Evolutionary conservation across 1,140 invertebrate genomes (phyloP).

Genomic region (Megalonaias nervosa): DNA sequence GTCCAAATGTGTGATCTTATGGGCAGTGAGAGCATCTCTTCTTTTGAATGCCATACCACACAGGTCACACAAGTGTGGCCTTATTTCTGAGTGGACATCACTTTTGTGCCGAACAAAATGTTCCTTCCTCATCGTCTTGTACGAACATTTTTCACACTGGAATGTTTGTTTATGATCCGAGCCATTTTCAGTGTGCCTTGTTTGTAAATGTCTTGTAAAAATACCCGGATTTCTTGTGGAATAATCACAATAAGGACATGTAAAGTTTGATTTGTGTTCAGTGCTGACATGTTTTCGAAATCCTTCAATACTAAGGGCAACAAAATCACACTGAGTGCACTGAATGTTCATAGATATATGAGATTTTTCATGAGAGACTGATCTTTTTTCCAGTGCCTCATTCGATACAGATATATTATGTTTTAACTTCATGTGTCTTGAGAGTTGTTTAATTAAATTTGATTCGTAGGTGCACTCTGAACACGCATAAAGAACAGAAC

Average conservation of each 20-base stretch:
- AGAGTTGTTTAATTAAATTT: slow-evolving; percentile 2
- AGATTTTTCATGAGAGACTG: too few relatives aligned
- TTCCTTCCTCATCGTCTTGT: slow-evolving; percentile 58
- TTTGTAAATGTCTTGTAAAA: too few relatives aligned
- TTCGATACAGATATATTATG: too few relatives aligned
- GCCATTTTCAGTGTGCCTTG: too few relatives aligned
- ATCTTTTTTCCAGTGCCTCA: too few relatives aligned
- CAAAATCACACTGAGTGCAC: too few relatives aligned
- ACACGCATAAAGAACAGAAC: slow-evolving; percentile 49
- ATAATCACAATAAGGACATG: too few relatives aligned
- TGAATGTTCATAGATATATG: too few relatives aligned
- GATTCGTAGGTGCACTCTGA: slow-evolving; percentile 36
- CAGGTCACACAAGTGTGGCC: slow-evolving; percentile 71
- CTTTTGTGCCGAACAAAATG: slow-evolving; percentile 67
- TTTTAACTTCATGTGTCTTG: too few relatives aligned
- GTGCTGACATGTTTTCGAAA: slow-evolving; percentile 17
- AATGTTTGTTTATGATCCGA: slow-evolving; percentile 1
- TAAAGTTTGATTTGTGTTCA: slow-evolving; percentile 13
- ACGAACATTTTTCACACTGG: slow-evolving; percentile 39
- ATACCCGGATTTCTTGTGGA: too few relatives aligned
- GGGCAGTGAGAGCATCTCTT: slow-evolving; percentile 68
- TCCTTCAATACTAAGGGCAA: neutral
- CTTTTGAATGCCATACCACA: slow-evolving; percentile 72
- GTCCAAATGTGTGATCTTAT: slow-evolving; percentile 61
- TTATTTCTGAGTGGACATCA: slow-evolving; percentile 65